Evolutionary conservation across 1,140 invertebrate genomes (phyloP).

Genomic region (Drosophila littoralis): DNA sequence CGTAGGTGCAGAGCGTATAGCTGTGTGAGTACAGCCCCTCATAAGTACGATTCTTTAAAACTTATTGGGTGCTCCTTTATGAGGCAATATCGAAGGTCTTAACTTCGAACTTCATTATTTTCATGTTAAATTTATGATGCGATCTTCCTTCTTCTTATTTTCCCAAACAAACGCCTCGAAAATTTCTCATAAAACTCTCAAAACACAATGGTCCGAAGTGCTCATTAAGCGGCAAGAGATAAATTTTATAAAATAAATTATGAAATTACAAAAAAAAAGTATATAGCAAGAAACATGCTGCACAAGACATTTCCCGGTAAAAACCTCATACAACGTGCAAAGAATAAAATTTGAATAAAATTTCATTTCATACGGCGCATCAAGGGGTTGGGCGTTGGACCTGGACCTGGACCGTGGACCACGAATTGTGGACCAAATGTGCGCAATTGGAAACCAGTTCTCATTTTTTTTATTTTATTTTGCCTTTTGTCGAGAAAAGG

Average conservation of each 20-base stretch:
- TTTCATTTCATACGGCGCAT: slow-evolving; percentile 6
- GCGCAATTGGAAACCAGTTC: slow-evolving; percentile 64
- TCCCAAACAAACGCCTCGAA: not conserved
- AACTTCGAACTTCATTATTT: not conserved
- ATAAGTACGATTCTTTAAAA: not conserved
- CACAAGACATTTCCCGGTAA: slow-evolving; percentile 47
- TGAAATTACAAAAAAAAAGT: slow-evolving; percentile 26
- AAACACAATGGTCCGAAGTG: slow-evolving; percentile 40
- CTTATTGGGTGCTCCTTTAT: too few species aligned
- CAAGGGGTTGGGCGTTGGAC: slow-evolving; percentile 54
- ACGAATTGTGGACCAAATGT: slow-evolving; percentile 20
- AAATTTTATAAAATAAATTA: slow-evolving; percentile 62
- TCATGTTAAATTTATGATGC: slow-evolving; percentile 43
- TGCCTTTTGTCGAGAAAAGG: slow-evolving; percentile 62
- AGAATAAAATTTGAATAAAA: slow-evolving; percentile 68
- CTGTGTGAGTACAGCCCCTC: not conserved
- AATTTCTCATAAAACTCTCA: slow-evolving; percentile 38
- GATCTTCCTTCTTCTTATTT: slow-evolving; percentile 27
- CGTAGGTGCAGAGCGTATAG: slow-evolving; percentile 6
- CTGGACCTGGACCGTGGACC: slow-evolving; percentile 22
- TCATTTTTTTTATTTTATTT: slow-evolving; percentile 41
- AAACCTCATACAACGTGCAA: slow-evolving; percentile 38
- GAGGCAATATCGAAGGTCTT: too few species aligned
- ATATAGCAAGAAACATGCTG: not conserved
- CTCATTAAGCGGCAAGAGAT: slow-evolving; percentile 61